A percentile compares a stretch with the other conserved stretches of the same genome.
phyloP scores from a whole-genome alignment of 2,113 vertebrate species.

The Antennarius striatus region DNA sequence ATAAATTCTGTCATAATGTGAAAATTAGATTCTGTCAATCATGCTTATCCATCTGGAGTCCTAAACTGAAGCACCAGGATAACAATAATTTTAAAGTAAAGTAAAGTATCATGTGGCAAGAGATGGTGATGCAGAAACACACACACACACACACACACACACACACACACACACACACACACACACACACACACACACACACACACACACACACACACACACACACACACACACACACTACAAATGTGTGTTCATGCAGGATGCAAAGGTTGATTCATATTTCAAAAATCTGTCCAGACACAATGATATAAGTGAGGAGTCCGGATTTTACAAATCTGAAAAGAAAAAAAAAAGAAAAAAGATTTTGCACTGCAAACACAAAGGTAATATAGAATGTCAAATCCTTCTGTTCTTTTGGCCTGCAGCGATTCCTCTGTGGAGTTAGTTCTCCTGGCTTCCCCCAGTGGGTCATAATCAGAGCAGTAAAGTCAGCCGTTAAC shows the following conservation, averaged over 20 bases:
- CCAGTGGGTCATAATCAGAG: slow-evolving; percentile 61
- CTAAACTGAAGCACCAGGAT: neutral
- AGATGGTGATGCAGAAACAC: no score
- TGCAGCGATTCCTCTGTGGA: slow-evolving; percentile 31
- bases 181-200: no score
- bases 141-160: no score
- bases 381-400: slow-evolving; percentile 7
- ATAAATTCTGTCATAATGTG: neutral
- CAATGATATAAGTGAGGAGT: no score
- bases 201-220: no score
- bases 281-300: neutral
- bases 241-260: neutral
- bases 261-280: neutral
- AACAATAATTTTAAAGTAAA: slow-evolving; percentile 2
- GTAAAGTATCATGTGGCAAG: no score
- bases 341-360: neutral
- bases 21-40: slow-evolving; percentile 1
- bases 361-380: no score
- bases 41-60: neutral
- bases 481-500: slow-evolving; percentile 67
- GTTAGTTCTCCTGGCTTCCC: slow-evolving; percentile 41
- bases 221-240: no score
- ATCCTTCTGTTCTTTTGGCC: slow-evolving; percentile 11
- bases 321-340: no score
- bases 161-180: no score